phyloP scores from a whole-genome alignment of 23 tunicate species.

The Styela plicata region DNA sequence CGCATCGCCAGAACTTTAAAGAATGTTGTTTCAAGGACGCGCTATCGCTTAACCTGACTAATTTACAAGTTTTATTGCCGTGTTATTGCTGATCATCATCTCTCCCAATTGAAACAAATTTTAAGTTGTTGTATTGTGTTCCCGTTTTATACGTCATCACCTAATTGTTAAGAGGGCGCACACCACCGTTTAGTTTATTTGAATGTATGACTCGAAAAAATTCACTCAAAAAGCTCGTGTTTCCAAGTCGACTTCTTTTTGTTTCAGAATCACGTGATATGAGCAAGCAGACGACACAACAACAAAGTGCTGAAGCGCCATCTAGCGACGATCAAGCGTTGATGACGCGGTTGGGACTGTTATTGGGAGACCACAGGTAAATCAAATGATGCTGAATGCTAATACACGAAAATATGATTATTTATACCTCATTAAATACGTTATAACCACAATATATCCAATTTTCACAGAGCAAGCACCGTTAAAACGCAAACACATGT shows the following conservation, averaged over 20 bases:
- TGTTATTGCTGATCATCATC: no score
- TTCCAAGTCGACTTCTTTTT: no score
- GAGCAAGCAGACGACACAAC: slow-evolving; percentile 23
- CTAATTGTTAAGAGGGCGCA: no score
- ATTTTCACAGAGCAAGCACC: slow-evolving; percentile 59
- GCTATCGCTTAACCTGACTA: background rate
- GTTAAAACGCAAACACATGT: slow-evolving; percentile 79
- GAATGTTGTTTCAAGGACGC: background rate
- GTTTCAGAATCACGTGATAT: slow-evolving; percentile 38
- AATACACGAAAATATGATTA: background rate
- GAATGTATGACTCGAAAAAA: no score
- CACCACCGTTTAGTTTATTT: no score
- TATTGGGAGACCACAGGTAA: slow-evolving; percentile 62
- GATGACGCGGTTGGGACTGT: slow-evolving; percentile 60
- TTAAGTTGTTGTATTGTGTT: no score
- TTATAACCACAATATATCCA: background rate
- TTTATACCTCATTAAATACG: background rate
- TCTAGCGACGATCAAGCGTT: slow-evolving; percentile 47
- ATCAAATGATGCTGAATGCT: no score
- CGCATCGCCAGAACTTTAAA: background rate
- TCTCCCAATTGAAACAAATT: no score
- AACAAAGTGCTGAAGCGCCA: slow-evolving; percentile 31
- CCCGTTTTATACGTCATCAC: no score
- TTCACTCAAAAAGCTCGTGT: no score
- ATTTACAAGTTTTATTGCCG: no score